Evolutionary conservation across 2,888 invertebrate species (phyloP), one percentile per base, ranked within the genome.

Genomic region (Chelonus formosanus): DNA sequence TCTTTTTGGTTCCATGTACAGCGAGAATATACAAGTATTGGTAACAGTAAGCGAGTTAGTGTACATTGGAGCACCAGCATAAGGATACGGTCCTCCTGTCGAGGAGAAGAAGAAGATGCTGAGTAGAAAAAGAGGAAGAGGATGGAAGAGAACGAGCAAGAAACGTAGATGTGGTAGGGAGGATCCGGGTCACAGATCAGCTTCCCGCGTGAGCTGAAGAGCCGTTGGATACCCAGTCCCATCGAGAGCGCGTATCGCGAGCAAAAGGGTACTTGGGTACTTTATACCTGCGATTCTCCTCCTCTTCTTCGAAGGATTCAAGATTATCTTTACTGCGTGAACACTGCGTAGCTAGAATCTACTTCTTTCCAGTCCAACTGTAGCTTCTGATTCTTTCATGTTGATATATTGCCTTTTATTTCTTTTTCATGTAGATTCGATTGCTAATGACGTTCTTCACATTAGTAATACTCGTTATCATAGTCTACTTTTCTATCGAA

Each of bases 111-210:
- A 64, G 54, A 53, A 63, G 52, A 31, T 8, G 52, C 34, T 43
- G 52, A 62, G 34, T 40, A 50, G 43, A 50, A 54, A 59, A 60
- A 53, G 48, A 65, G 54, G 50, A 45, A 43, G 44, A 53, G 61
- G 52, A 53, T 67, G 5, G 54, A 68, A 62, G 67, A 66, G 65
- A 77, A 75, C 72, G 71, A 76, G 77, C 71, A 75, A 72, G 72
- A 72, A 69, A 73, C 72, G 75, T 76, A 76, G 77, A 71, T 75
- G 77, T 76, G 80, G 82, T 80, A 80, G 83, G 83, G 81, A 83
- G 83, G 83, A 83, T 83, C 83, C 83, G 83, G 83, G 83, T 83
- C 83, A 81, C 81, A 83, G 83, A 83, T 83, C 83, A 83, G 81
- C 80, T 74, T 78, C 78, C 79, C 78, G 80, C 77, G 74, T 77